Percentiles rank a stretch among this genome's conserved stretches.
These are phyloP conservation scores for Pandemis corylana DNA, from an alignment of 2,888 invertebrate genomes.

Conservation along the genomic window DNA sequence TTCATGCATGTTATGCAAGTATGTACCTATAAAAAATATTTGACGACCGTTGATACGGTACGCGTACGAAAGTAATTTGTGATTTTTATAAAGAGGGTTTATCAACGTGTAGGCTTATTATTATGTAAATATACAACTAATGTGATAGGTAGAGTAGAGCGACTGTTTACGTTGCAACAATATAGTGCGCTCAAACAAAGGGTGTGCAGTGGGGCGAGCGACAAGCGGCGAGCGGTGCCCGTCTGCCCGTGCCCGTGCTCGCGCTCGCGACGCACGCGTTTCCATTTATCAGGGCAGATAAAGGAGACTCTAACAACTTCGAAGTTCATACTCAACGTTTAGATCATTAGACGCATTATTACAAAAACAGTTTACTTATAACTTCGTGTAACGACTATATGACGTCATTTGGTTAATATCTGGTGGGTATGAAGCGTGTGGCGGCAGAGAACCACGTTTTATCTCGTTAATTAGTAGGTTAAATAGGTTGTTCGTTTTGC, in stretches of 20 bases:
- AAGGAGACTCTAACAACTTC: neutral
- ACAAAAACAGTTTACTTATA: neutral
- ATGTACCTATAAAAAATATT: neutral
- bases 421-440: neutral
- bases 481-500: slow-evolving; percentile 13
- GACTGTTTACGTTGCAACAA: slow-evolving; percentile 5
- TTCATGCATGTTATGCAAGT: neutral
- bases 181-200: slow-evolving; percentile 2
- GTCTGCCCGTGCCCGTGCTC: too few relatives aligned
- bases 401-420: slow-evolving; percentile 5
- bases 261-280: neutral
- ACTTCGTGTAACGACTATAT: neutral
- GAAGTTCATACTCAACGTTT: neutral
- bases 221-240: neutral
- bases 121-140: slow-evolving; percentile 5
- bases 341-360: neutral
- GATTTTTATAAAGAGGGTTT: slow-evolving; percentile 1
- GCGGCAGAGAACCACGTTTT: slow-evolving; percentile 7
- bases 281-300: neutral
- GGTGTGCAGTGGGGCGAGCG: slow-evolving; percentile 18
- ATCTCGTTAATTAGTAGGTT: slow-evolving; percentile 17
- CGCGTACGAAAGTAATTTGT: neutral
- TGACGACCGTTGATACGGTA: neutral
- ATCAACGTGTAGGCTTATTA: slow-evolving; percentile 11
- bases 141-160: neutral